Base-by-base conservation (phyloP, 2,888 invertebrate species). In the Drosophila colorata region DNA sequence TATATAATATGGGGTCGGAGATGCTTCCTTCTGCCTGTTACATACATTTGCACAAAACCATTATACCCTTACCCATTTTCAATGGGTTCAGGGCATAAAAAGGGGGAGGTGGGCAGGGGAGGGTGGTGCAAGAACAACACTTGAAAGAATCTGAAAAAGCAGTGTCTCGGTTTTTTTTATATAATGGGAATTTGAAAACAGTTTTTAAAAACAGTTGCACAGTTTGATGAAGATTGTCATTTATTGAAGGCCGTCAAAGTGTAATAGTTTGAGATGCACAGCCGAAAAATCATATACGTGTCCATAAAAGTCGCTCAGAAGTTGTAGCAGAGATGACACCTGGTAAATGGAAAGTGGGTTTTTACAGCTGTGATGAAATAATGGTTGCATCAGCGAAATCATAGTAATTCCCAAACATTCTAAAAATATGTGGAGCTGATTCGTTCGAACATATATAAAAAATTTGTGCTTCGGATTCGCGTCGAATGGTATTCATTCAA, bases 261-360 rank as follows among this genome's bases (percentile, higher is more conserved):
- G 55, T n/a, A n/a, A 33, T 48, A 72, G 78, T 60, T 53, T 48
- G 37, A 41, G 28, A 20, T 7, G 4, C 37, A 23, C 16, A 59
- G 47, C 7, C n/a, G 8, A 46, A 18, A 8, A 43, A 43, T 43
- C 11, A 43, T 13, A 33, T 13, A 33, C 13, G 11, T 13, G 4
- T 4, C 33, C 11, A 33, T 33, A 33, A 13, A 13, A 13, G 33
- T 33, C 13, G 13, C 4, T 13, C 4, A 33, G 13, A 43, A 33
- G 43, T 33, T 16, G 14, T 13, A n/a, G 4, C 31, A 13, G 8
- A 44, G 48, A 25, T 25, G 23, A 4, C 7, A 7, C 1, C 7
- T 2, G 7, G 1, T 25, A 25, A 7, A 7, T 25, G 25, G 25
- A 25, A 25, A 25, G 37, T 28, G 40, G 20, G 14, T 35, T 23